Conservation (phyloP, 2,797 vertebrate species). For the Merluccius polli region DNA sequence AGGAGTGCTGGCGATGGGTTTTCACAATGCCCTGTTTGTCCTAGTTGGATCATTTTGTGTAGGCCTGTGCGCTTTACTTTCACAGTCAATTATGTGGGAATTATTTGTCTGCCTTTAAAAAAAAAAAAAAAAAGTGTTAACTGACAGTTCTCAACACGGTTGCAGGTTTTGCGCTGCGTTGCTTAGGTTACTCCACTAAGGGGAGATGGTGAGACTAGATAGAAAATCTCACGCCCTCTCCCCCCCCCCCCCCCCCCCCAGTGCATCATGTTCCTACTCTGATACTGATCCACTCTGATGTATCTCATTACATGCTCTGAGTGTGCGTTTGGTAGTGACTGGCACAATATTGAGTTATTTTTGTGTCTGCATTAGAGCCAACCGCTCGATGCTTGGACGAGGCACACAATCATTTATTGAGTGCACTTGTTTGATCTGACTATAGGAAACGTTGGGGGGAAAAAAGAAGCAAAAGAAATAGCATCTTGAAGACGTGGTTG, state of each 20-base stretch:
- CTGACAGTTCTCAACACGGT: background rate
- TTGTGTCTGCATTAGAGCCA: background rate
- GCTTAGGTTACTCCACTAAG: slow-evolving; percentile 33
- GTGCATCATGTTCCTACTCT: slow-evolving; percentile 3
- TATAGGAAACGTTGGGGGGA: background rate
- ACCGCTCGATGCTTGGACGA: background rate
- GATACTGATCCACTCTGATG: slow-evolving; percentile 3
- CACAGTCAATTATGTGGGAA: background rate
- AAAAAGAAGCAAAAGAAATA: background rate
- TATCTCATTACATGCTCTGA: slow-evolving; percentile 28
- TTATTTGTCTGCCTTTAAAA: background rate
- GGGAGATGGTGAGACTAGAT: slow-evolving; percentile 38
- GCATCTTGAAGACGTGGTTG: background rate
- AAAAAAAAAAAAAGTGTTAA: too few relatives aligned
- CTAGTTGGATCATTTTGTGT: background rate
- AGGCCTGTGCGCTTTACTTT: background rate
- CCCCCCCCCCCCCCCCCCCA: slow-evolving; percentile 14
- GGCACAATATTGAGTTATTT: background rate
- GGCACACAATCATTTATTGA: background rate
- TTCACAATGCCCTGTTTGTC: slow-evolving; percentile 10
- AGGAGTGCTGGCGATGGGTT: slow-evolving; percentile 17
- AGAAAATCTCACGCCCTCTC: slow-evolving; percentile 17
- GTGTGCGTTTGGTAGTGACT: background rate
- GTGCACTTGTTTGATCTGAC: background rate
- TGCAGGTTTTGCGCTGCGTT: slow-evolving; percentile 17